Base-by-base conservation (phyloP, 2,888 invertebrate genomes). In the Automeris io region DNA sequence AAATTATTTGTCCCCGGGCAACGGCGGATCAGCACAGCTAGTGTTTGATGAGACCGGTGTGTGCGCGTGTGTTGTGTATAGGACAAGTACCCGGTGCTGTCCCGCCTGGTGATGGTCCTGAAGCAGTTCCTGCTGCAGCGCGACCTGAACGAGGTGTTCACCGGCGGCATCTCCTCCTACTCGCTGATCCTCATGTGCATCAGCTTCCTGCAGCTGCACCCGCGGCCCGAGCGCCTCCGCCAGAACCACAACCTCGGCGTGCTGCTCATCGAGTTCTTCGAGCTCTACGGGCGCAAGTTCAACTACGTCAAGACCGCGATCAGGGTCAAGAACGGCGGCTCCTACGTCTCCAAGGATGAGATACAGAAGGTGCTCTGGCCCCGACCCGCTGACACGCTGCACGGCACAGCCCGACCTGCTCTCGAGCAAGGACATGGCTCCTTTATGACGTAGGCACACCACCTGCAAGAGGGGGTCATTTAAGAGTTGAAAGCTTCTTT, bases 141-240 rank as follows among this genome's bases (percentile, higher is more conserved):
- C 66, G 97, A 98, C 88, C 91, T 99, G 68, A 99, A 99, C 87
- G 99, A 99, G 90, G 99, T 99, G 65, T 99, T 98, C 88, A 98
- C 98, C 49, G 98, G 99, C 49, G 99, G 99, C 75, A 98, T 99
- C 79, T 97, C 98, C 57, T 99, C 98, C 45, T 99, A 99, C 88
- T 97, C 98, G 70, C 91, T 99, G 58, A 98, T 99, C 76, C 92
- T 99, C 54, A 96, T 99, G 95, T 96, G 97, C 74, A 96, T 99
- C 82, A 97, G 97, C 88, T 99, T 99, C 87, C 90, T 99, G 51
- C 91, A 96, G 89, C 87, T 96, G 69, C 97, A 98, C 88, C 96
- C 95, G 42, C 89, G 96, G 48, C 92, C 92, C 47, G 93, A 95
- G 71, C 89, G 92, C 36, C 89, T 90, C 25, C 70, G 85, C 1